Evolutionary conservation across 1,140 invertebrate genomes (phyloP), one percentile per base, ranked within the genome.

Genomic region (Adelges cooleyi): DNA sequence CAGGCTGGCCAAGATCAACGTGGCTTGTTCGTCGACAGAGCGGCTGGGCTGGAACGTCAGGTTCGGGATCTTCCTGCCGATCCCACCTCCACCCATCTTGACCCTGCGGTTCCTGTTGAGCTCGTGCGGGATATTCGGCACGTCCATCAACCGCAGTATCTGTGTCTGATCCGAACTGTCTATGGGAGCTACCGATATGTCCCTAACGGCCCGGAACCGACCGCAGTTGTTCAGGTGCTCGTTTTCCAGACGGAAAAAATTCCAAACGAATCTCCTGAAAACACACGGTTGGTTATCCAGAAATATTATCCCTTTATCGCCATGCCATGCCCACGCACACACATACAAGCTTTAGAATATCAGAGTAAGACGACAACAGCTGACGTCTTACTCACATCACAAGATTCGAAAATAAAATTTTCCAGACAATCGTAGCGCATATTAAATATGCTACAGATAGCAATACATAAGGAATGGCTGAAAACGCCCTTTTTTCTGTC

Each of bases 201-300:
- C 96, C 20, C 97, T 77, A 0, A 99, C 96, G 3, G 96, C 96
- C 73, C 96, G 80, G 79, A 99, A 99, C 79, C 98, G 94, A 77
- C 96, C 96, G 79, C 95, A 99, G 78, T 99, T 99, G 77, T 99
- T 99, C 6, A 99, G 79, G 81, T 99, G 97, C 73, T 99, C 97
- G 78, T 99, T 99, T 78, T 99, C 97, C 68, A 99, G 75, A 1
- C 97, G 95, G 79, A 99, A 98, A 75, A 95, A 99, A 77, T 99
- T 99, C 97, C 97, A 99, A 38, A 99, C 85, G 78, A 99, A 99
- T 66, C 95, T 81, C 71, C 93, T 94, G 70, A 2, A 38, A 48
- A 8, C 20, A 17, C 6, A 33, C 25, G n/a, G 40, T n/a, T n/a
- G n/a, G n/a, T n/a, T n/a, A n/a, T n/a, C n/a, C n/a, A n/a, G n/a